These are phyloP conservation scores for Meiosimyza platycephala DNA, from an alignment of 2,888 invertebrate species.

Conservation along the genomic window DNA sequence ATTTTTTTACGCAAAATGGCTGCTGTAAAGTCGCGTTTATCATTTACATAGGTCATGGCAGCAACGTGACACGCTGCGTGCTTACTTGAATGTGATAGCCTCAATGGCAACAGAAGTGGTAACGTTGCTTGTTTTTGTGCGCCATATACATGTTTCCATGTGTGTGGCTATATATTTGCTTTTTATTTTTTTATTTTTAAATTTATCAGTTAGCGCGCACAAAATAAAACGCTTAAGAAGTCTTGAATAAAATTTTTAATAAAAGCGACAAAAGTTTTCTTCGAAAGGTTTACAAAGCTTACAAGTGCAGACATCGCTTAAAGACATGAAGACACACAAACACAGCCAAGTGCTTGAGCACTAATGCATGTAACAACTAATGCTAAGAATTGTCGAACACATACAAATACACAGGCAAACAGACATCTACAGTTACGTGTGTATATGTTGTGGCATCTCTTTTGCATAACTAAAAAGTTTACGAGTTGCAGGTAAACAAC, in stretches of 20 bases:
- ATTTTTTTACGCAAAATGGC: no score
- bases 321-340: not conserved
- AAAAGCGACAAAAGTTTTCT: conserved; percentile 25
- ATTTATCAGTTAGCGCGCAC: not conserved
- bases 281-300: conserved; percentile 8
- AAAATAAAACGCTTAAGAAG: conserved; percentile 5
- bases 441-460: not conserved
- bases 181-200: not conserved
- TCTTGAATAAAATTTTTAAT: conserved; percentile 14
- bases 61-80: no score
- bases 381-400: no score
- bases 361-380: no score
- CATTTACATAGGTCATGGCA: no score
- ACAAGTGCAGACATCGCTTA: not conserved
- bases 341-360: not conserved
- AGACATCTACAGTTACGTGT: no score
- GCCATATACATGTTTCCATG: not conserved
- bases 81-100: no score
- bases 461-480: conserved; percentile 29
- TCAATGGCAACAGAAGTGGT: not conserved
- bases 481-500: conserved; percentile 24
- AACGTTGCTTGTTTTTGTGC: not conserved
- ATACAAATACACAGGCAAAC: no score
- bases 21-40: no score
- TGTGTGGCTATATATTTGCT: not conserved